These are phyloP conservation scores for Brachionus koreanus DNA, from an alignment of 1,140 invertebrate species.

Conservation along the genomic window DNA sequence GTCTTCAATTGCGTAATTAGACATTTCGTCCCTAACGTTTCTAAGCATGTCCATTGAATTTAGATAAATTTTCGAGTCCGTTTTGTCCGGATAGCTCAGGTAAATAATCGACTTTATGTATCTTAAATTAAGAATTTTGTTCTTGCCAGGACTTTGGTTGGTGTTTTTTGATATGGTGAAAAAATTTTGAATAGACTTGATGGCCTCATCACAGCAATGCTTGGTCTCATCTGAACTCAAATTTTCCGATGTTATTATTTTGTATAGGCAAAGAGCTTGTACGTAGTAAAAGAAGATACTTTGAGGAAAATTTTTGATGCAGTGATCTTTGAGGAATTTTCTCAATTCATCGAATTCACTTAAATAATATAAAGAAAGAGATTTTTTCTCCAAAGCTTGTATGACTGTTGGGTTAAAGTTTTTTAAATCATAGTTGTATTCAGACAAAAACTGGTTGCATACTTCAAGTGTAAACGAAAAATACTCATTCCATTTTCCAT, in stretches of 20 bases:
- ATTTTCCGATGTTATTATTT: neutral
- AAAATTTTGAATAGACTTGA: constrained; percentile 7
- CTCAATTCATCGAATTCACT: neutral
- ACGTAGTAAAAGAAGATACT: constrained; percentile 7
- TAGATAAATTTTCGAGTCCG: neutral
- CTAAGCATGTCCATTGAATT: constrained; percentile 6
- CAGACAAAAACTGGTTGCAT: neutral
- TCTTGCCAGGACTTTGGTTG: neutral
- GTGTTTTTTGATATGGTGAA: neutral
- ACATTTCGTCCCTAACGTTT: neutral
- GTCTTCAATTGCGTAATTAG: neutral
- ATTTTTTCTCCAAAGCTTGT: neutral
- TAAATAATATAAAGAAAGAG: constrained; percentile 15
- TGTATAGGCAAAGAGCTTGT: neutral
- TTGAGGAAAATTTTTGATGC: constrained; percentile 1
- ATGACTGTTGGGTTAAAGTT: neutral
- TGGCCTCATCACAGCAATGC: neutral
- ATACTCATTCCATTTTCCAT: constrained; percentile 30
- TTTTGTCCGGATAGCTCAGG: neutral
- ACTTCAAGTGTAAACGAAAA: constrained; percentile 20
- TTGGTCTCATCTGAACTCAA: neutral
- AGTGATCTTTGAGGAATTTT: neutral
- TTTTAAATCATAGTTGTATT: neutral
- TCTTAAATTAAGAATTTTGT: constrained; percentile 3
- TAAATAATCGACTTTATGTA: constrained; percentile 24